Evolutionary conservation across 2,797 vertebrate species (phyloP), one percentile per base, ranked within the genome.

Genomic region (Mus spretus): DNA sequence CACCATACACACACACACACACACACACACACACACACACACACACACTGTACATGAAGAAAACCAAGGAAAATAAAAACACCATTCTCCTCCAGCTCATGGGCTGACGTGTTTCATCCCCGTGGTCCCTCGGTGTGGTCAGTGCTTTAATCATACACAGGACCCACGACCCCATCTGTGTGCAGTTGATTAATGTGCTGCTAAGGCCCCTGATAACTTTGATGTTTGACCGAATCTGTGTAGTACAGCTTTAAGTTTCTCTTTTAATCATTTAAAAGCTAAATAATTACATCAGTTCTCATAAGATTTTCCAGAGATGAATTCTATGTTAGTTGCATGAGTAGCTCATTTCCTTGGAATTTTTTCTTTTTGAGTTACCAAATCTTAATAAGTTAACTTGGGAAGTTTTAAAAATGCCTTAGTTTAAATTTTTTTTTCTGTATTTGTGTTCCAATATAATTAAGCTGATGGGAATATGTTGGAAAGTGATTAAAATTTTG

Each of bases 401-500:
- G 92, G 91, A 96, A 72, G 81, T 91, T 94, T 98, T 96, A 96
- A 96, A 95, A 95, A 79, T 86, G 87, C 91, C 90, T 95, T 95
- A 75, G 57, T 95, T 78, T 89, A 83, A 85, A 13, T 14, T 65
- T 37, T 72, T 65, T 57, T 96, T 97, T 96, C 95, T 95, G 89
- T 87, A 74, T 97, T 97, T 97, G 83, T 94, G 80, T 96, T 97
- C 96, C 97, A 74, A 96, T 93, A 70, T 92, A 97, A 97, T 97
- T 97, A 97, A 87, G 79, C 96, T 96, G 92, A 97, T 94, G 94
- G 92, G 85, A 96, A 55, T 95, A 96, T 97, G 97, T 98, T 97
- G 97, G 98, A 98, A 98, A 97, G 90, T 97, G 96, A 97, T 97
- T 98, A 97, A 96, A 96, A 96, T 98, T 98, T 98, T 97, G 96